Conservation (phyloP, 1,140 invertebrate species). For the Aleiodes sp. region DNA sequence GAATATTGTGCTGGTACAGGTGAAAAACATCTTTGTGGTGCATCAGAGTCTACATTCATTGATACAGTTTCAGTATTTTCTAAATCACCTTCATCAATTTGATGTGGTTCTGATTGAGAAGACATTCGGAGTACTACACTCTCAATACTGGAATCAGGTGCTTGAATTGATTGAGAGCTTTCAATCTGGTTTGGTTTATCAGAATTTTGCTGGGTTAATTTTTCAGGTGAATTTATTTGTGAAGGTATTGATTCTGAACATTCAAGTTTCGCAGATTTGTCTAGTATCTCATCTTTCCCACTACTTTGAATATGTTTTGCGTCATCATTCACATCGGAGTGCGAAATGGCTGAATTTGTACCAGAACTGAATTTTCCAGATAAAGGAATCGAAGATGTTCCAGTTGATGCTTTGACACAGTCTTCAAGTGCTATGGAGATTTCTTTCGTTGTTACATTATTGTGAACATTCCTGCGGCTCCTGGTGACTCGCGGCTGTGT, state of each 20-base stretch:
- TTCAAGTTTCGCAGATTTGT: no score
- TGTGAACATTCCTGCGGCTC: no score
- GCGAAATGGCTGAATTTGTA: no score
- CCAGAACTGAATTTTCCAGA: no score
- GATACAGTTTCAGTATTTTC: no score
- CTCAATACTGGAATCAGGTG: neutral
- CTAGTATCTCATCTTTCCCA: neutral
- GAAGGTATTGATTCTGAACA: no score
- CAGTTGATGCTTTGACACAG: no score
- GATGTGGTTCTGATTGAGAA: neutral
- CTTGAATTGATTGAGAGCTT: neutral
- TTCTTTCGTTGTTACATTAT: no score
- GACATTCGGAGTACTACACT: neutral
- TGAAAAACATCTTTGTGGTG: neutral
- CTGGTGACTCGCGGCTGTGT: no score
- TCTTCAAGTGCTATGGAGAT: no score
- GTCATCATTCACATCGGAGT: no score
- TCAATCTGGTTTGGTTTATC: neutral
- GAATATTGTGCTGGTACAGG: conserved; percentile 47
- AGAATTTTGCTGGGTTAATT: neutral
- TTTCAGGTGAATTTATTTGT: neutral
- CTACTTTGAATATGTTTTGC: neutral
- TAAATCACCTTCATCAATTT: neutral
- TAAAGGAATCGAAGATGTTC: no score
- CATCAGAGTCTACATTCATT: neutral